Base-by-base conservation (phyloP, 2,888 invertebrate genomes). In the Rhingia campestris region DNA sequence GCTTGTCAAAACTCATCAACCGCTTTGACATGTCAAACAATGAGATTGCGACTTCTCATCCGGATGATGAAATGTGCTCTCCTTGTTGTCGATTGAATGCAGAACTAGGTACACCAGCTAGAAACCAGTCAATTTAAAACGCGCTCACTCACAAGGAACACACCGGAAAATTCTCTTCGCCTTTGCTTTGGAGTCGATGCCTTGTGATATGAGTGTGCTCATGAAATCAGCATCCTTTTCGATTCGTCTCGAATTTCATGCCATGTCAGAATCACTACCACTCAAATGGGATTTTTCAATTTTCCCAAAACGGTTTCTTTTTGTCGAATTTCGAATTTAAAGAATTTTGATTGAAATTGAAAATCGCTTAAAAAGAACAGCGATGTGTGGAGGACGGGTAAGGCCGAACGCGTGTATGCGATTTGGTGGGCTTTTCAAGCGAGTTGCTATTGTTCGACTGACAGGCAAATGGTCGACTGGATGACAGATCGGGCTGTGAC, bases 241-340 rank as follows among this genome's bases (percentile, higher is more conserved):
- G 47, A 84, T 84, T 84, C 80, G 84, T 84, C 80, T 84, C 84
- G 74, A 66, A 80, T 84, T 84, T 84, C 84, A 84, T 80, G 84
- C 58, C 64, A 75, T 74, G 84, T 84, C 84, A 84, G 49, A 70
- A 39, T 43, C 84, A 84, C 80, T 80, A 66, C 80, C 45, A 66
- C 70, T 84, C 84, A 84, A 80, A 84, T 70, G 74, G 84, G 84
- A 84, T 84, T 84, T 84, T 84, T 84, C 84, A 84, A 84, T 84
- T 84, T 80, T 84, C 59, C n/a, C 66, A 61, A 14, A n/a, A n/a
- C 32, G 41, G 35, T 30, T 56, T 35, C 51, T 47, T 49, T 72
- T 70, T 22, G 9, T 67, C 32, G 22, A 4, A 64, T 64, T 67
- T 54, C 35, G 10, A 32, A 39, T 59, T 61, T 58, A 30, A 43